A percentile compares a stretch with the other conserved stretches of the same genome.
Conservation (phyloP, 2,888 invertebrate genomes). For the Hirtodrosophila duncani region DNA sequence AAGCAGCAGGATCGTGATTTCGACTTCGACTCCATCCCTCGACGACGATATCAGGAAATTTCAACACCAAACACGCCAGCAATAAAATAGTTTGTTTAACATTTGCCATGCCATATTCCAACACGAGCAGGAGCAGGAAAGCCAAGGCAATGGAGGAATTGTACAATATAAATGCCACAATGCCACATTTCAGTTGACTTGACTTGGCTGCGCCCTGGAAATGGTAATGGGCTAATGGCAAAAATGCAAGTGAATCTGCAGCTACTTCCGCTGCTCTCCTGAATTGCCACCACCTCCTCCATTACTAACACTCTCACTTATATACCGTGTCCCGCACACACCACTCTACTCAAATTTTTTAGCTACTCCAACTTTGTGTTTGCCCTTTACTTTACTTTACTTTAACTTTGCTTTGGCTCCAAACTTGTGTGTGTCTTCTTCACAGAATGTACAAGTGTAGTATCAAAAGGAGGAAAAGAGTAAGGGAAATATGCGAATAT, state of each 20-base stretch:
- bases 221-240: not conserved
- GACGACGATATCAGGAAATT: too few species aligned
- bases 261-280: constrained; percentile 7
- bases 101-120: too few species aligned
- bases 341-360: constrained; percentile 34
- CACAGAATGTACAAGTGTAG: too few species aligned
- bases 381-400: constrained; percentile 25
- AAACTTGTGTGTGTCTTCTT: constrained; percentile 1
- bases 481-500: too few species aligned
- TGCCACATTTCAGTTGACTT: constrained; percentile 36
- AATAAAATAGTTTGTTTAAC: too few species aligned
- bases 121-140: not conserved
- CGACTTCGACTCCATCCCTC: too few species aligned
- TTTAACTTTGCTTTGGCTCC: not conserved
- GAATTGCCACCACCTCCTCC: not conserved
- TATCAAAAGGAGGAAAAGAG: too few species aligned
- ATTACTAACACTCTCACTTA: constrained; percentile 5
- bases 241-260: constrained; percentile 14
- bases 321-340: too few species aligned
- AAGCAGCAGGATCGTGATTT: too few species aligned
- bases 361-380: constrained; percentile 59
- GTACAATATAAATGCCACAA: constrained; percentile 48
- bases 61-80: too few species aligned
- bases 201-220: constrained; percentile 4
- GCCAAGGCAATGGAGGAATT: constrained; percentile 11